phyloP scores from a whole-genome alignment of 2,797 vertebrate species.

The Oceanodroma leucorhoa region DNA sequence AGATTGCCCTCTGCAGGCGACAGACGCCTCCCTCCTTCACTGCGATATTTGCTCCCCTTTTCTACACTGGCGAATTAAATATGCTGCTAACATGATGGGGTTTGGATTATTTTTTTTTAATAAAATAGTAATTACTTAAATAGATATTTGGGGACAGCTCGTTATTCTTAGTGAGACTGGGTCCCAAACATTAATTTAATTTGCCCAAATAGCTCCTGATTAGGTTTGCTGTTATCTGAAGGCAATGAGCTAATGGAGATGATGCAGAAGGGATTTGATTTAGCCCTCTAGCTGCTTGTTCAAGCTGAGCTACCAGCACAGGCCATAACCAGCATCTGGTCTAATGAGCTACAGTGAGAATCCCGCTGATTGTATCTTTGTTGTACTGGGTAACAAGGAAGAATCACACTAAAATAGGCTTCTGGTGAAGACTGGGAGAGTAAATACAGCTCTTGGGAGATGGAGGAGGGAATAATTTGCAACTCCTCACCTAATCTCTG shows the following conservation, averaged over 20 bases:
- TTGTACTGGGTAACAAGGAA: slow-evolving; percentile 17
- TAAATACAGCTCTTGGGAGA: neutral
- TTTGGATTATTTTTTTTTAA: neutral
- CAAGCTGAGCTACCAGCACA: slow-evolving; percentile 23
- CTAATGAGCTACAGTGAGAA: slow-evolving; percentile 50
- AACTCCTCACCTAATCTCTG: neutral
- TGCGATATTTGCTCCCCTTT: neutral
- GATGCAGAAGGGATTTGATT: slow-evolving; percentile 42
- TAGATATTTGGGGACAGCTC: neutral
- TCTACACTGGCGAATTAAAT: neutral
- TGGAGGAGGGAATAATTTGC: neutral
- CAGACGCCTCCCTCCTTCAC: neutral
- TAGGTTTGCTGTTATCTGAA: neutral
- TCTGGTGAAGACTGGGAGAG: neutral
- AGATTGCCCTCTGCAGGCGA: slow-evolving; percentile 70
- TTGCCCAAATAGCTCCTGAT: neutral
- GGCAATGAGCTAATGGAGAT: slow-evolving; percentile 2
- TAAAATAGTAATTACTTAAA: neutral
- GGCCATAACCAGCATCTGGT: slow-evolving; percentile 24
- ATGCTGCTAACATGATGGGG: neutral
- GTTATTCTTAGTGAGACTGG: neutral
- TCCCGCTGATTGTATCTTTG: neutral
- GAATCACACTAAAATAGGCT: neutral
- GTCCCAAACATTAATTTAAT: neutral
- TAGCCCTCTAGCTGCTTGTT: slow-evolving; percentile 48